Evolutionary conservation across 2,113 vertebrate species (phyloP).

Genomic region (Mus pahari): DNA sequence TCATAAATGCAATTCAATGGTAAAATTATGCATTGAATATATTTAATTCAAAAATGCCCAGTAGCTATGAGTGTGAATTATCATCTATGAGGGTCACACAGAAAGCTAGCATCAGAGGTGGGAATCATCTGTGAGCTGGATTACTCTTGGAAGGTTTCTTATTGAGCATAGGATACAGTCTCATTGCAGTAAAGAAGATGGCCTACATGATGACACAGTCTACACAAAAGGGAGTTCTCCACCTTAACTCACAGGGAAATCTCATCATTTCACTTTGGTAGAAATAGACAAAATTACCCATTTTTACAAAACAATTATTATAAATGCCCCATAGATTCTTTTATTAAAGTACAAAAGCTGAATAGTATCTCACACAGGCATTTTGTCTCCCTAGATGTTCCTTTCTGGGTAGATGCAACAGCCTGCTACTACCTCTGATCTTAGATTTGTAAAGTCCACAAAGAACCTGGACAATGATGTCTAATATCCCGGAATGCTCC

Average conservation of each 20-base stretch:
- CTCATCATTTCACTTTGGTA: not conserved
- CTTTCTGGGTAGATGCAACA: not conserved
- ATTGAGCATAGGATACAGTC: not conserved
- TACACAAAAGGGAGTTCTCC: not conserved
- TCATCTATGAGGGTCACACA: not conserved
- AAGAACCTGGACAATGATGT: not conserved
- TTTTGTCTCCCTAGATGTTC: not conserved
- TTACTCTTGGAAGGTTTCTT: not conserved
- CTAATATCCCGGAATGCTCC: not conserved
- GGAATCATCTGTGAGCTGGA: fast-evolving
- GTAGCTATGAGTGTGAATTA: fast-evolving
- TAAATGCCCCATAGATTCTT: not conserved
- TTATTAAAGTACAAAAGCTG: constrained; percentile 2
- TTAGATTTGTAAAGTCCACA: not conserved
- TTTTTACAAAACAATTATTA: not conserved
- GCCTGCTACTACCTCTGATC: not conserved
- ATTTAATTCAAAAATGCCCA: not conserved
- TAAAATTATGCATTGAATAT: not conserved
- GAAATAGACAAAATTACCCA: not conserved
- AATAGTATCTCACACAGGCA: not conserved
- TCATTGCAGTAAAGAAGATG: not conserved
- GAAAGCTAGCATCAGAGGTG: not conserved
- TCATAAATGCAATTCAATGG: not conserved
- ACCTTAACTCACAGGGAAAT: not conserved
- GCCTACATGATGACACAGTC: too few species aligned